Conservation (phyloP, 2,888 invertebrate species). For the Tricholauxania praeusta region DNA sequence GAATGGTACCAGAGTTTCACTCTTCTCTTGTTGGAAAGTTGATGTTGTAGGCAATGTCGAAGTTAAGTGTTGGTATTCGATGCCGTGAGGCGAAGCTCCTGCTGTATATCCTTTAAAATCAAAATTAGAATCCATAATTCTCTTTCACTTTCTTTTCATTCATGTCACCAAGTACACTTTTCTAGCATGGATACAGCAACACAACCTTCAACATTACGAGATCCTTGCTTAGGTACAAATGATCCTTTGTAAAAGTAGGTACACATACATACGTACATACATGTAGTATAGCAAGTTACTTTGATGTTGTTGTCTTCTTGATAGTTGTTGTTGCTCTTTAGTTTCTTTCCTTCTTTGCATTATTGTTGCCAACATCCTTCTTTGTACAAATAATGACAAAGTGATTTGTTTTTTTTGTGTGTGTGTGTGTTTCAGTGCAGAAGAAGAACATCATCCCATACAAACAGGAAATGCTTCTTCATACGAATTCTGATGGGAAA, state of each 20-base stretch:
- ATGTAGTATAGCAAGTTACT: constrained; percentile 10
- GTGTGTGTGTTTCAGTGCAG: too few species aligned
- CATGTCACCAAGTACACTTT: too few species aligned
- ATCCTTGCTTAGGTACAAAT: constrained; percentile 30
- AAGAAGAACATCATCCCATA: background rate
- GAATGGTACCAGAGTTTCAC: too few species aligned
- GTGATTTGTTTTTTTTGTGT: background rate
- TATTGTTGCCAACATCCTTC: constrained; percentile 6
- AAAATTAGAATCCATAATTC: too few species aligned
- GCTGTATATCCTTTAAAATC: too few species aligned
- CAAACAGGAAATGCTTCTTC: constrained; percentile 13
- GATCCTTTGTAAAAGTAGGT: constrained; percentile 14
- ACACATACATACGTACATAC: too few species aligned
- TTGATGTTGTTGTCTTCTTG: background rate
- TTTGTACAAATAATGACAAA: constrained; percentile 23
- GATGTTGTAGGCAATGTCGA: too few species aligned
- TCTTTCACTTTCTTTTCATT: too few species aligned
- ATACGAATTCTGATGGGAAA: constrained; percentile 18
- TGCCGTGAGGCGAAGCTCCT: too few species aligned
- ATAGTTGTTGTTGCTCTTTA: background rate
- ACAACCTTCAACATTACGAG: background rate
- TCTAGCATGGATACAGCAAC: too few species aligned
- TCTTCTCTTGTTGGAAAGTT: too few species aligned
- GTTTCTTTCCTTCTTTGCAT: background rate
- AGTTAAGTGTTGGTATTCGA: too few species aligned